These are phyloP conservation scores for Nettapus auritus DNA, from an alignment of 2,113 vertebrate genomes.

Conservation along the genomic window DNA sequence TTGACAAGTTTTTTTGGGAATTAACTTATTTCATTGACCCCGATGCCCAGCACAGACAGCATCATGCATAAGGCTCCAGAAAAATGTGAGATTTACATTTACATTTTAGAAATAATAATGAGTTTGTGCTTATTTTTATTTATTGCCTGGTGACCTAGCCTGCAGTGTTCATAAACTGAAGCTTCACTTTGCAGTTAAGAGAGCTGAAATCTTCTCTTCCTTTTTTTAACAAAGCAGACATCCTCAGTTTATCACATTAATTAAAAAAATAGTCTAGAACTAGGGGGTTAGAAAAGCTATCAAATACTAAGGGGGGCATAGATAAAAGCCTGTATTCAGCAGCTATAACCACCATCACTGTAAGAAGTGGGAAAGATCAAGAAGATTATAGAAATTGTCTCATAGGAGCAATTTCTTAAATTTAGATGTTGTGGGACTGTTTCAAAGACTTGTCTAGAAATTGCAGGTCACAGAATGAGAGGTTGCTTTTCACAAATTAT, in stretches of 20 bases:
- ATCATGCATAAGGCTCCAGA: background rate
- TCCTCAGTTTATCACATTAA: background rate
- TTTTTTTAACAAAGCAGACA: background rate
- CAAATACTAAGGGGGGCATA: background rate
- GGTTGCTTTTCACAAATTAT: slow-evolving; percentile 1
- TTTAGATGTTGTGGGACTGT: background rate
- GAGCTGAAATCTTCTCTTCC: background rate
- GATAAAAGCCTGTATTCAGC: background rate
- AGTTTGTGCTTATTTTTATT: background rate
- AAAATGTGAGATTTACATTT: background rate
- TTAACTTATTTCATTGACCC: background rate
- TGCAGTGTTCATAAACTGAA: background rate
- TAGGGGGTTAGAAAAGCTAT: background rate
- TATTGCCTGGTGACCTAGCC: background rate
- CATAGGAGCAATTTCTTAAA: background rate
- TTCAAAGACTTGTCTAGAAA: background rate
- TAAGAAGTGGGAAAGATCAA: slow-evolving; percentile 38
- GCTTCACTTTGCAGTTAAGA: background rate
- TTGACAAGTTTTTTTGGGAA: background rate
- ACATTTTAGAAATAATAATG: background rate
- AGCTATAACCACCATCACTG: slow-evolving; percentile 12
- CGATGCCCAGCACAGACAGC: background rate
- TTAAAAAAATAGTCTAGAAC: background rate
- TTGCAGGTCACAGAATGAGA: slow-evolving; percentile 34
- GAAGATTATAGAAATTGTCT: slow-evolving; percentile 9